A percentile compares a stretch with the other conserved stretches of the same genome.
Conservation (phyloP, 2,888 invertebrate genomes). For the Germaria angustata region DNA sequence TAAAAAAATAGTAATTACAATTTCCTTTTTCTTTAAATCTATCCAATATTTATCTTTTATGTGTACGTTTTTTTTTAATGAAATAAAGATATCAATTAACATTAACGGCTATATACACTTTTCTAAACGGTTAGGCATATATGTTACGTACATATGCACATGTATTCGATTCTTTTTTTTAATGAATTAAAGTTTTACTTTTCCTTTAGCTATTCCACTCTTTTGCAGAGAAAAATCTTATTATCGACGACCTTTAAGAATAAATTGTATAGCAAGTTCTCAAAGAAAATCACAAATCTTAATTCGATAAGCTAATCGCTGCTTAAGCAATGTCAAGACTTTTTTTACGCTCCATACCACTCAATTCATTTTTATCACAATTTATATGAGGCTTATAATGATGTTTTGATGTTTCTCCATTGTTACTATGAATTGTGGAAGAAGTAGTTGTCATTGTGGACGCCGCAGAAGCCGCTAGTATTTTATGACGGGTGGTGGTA, state of each 20-base stretch:
- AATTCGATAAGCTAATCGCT: neutral
- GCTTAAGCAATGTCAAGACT: conserved; percentile 57
- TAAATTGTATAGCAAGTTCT: neutral
- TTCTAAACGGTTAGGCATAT: conserved; percentile 1
- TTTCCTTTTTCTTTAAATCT: neutral
- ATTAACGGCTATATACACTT: conserved; percentile 52
- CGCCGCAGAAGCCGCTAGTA: conserved; percentile 42
- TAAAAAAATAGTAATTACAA: conserved; percentile 41
- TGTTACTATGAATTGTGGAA: conserved; percentile 15
- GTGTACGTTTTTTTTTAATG: conserved; percentile 17
- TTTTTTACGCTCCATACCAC: conserved; percentile 44
- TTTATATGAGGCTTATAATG: conserved; percentile 48
- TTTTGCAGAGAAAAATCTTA: conserved; percentile 29
- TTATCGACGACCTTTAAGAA: conserved; percentile 1
- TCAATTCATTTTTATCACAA: conserved; percentile 53
- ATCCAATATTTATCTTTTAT: conserved; percentile 20
- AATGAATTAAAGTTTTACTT: neutral
- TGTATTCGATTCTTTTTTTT: conserved; percentile 27
- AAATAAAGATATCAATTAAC: conserved; percentile 21
- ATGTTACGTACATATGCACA: neutral
- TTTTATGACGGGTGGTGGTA: conserved; percentile 54
- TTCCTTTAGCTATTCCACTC: neutral
- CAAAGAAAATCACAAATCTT: neutral
- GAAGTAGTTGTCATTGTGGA: conserved; percentile 34
- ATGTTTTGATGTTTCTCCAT: conserved; percentile 32